Percentiles rank a stretch among this genome's conserved stretches.
These are phyloP conservation scores for Sinosuthora webbiana DNA, from an alignment of 2,113 vertebrate species.

Conservation along the genomic window DNA sequence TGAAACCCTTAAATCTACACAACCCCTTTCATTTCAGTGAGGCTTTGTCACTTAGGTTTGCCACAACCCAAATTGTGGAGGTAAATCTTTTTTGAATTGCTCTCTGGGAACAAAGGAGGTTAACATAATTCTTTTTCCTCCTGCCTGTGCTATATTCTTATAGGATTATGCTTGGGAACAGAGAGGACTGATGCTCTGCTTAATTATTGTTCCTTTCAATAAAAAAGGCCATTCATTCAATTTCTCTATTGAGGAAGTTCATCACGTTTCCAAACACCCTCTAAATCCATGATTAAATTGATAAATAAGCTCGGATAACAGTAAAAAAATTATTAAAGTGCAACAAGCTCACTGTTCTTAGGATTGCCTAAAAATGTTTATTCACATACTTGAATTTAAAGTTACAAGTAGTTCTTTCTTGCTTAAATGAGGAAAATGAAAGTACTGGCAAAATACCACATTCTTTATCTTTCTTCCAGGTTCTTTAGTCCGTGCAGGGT, in stretches of 20 bases:
- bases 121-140: neutral
- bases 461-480: neutral
- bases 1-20: neutral
- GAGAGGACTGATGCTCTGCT: neutral
- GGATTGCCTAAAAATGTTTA: neutral
- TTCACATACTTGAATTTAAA: neutral
- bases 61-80: neutral
- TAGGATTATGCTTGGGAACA: neutral
- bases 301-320: neutral
- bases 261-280: neutral
- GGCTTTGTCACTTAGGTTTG: neutral
- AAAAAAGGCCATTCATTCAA: neutral
- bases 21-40: neutral
- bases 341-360: neutral
- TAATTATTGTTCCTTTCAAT: neutral
- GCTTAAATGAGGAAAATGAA: neutral
- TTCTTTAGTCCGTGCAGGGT: neutral
- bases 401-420: neutral
- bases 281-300: neutral
- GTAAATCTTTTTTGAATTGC: neutral
- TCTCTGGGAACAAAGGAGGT: neutral
- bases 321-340: neutral
- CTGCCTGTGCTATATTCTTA: neutral
- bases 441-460: neutral
- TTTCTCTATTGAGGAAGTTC: neutral